A percentile compares a stretch with the other conserved stretches of the same genome.
phyloP scores from a whole-genome alignment of 2,888 invertebrate species.

The Operophtera brumata region DNA sequence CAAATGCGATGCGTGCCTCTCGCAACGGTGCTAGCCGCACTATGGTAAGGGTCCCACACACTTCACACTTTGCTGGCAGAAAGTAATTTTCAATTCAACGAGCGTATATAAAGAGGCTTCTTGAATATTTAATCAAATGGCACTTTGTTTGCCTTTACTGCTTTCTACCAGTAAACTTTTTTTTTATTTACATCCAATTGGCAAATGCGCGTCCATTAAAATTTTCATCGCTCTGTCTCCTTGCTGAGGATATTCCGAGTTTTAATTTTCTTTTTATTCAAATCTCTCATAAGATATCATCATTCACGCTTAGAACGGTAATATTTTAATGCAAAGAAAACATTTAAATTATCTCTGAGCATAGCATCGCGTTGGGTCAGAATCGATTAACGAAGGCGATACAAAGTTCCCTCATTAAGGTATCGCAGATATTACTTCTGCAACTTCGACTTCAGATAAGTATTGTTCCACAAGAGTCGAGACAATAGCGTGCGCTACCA shows the following conservation, averaged over 20 bases:
- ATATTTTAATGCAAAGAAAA: constrained; percentile 6
- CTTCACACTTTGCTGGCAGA: constrained; percentile 53
- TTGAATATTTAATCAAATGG: constrained; percentile 31
- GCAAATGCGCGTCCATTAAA: constrained; percentile 67
- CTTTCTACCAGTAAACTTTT: constrained; percentile 48
- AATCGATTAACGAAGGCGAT: constrained; percentile 76
- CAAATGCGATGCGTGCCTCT: constrained; percentile 81
- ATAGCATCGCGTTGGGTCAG: constrained; percentile 55
- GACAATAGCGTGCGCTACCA: constrained; percentile 74
- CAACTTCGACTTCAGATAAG: constrained; percentile 74
- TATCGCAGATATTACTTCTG: constrained; percentile 77
- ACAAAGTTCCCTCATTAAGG: constrained; percentile 79
- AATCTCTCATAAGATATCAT: constrained; percentile 29
- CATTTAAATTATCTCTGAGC: constrained; percentile 24
- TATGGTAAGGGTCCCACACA: constrained; percentile 73
- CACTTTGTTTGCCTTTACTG: constrained; percentile 27
- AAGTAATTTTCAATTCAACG: constrained; percentile 37
- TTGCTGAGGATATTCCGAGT: constrained; percentile 41
- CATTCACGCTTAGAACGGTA: constrained; percentile 14
- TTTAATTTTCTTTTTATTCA: constrained; percentile 39
- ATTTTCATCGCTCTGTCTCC: constrained; percentile 43
- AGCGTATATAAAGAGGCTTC: constrained; percentile 17
- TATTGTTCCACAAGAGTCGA: constrained; percentile 74
- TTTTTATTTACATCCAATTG: constrained; percentile 45
- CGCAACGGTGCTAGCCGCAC: constrained; percentile 79